phyloP scores from a whole-genome alignment of 2,888 invertebrate genomes.

The Dioctria rufipes region DNA sequence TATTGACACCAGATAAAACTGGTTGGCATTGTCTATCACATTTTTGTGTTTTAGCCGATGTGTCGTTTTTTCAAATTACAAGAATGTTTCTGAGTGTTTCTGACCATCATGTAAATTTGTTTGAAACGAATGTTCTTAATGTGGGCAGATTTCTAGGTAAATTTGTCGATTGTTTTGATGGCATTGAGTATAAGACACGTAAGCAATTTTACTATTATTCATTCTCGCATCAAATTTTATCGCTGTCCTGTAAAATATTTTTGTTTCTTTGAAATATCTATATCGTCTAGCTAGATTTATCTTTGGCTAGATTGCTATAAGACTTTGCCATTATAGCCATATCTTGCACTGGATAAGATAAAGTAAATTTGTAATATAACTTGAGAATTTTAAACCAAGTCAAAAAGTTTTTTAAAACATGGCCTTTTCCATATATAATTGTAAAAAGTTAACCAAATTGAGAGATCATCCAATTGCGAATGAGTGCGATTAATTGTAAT shows the following conservation, averaged over 20 bases:
- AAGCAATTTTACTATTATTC: too few species aligned
- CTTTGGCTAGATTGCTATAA: conserved; percentile 22
- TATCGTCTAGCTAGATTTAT: not conserved
- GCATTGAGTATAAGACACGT: too few species aligned
- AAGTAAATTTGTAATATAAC: conserved; percentile 34
- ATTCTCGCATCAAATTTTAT: too few species aligned
- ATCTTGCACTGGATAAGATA: conserved; percentile 34
- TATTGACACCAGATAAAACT: conserved; percentile 27
- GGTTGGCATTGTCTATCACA: conserved; percentile 38
- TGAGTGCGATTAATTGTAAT: conserved; percentile 53
- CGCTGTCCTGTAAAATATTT: not conserved
- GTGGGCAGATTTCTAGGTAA: too few species aligned
- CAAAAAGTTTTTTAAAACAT: conserved; percentile 51
- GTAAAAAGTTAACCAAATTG: conserved; percentile 52
- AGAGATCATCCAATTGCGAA: conserved; percentile 49
- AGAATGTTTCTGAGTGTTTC: conserved; percentile 30
- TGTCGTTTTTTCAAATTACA: conserved; percentile 17
- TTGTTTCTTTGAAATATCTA: not conserved
- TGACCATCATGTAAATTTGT: conserved; percentile 32
- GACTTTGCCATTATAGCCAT: conserved; percentile 49
- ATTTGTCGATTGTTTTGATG: too few species aligned
- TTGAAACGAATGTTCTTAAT: not conserved
- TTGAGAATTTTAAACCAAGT: conserved; percentile 41
- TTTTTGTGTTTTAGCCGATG: conserved; percentile 46
- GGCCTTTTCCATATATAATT: conserved; percentile 54